These are phyloP conservation scores for Dinocampus coccinellae DNA, from an alignment of 2,888 invertebrate genomes.

Conservation along the genomic window DNA sequence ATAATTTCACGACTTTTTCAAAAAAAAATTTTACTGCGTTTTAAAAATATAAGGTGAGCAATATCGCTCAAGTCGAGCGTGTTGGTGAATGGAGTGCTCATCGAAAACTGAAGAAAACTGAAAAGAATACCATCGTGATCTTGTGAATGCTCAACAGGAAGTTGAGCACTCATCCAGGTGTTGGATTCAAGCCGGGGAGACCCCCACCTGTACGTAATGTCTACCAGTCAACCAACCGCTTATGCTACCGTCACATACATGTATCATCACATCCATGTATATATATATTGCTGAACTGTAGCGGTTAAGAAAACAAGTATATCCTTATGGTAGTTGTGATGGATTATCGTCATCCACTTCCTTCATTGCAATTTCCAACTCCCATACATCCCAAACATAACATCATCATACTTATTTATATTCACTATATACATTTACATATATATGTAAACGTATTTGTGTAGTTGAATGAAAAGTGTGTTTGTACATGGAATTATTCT, in stretches of 20 bases:
- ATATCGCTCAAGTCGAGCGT: conserved; percentile 24
- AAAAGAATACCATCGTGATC: not conserved
- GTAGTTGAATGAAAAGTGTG: too few species aligned
- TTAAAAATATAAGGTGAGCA: not conserved
- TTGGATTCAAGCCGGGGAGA: conserved; percentile 38
- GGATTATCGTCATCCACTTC: conserved; percentile 35
- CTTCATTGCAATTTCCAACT: conserved; percentile 1
- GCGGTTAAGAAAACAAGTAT: conserved; percentile 28
- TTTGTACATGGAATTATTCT: conserved; percentile 4
- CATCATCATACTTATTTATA: not conserved
- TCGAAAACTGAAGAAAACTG: conserved; percentile 31
- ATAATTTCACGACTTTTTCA: not conserved
- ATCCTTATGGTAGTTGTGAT: conserved; percentile 20
- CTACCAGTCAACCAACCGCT: conserved; percentile 30
- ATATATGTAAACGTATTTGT: too few species aligned
- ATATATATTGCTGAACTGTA: conserved; percentile 3
- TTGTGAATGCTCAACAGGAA: conserved; percentile 42
- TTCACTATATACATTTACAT: not conserved
- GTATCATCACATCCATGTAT: not conserved
- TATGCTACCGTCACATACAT: conserved; percentile 21
- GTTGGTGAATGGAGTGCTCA: conserved; percentile 28
- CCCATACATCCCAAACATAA: not conserved
- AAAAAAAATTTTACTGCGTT: not conserved
- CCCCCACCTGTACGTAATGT: conserved; percentile 44
- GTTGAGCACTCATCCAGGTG: conserved; percentile 46